Evolutionary conservation across 1,140 invertebrate species (phyloP).

Genomic region (Gyrodactylus salaris): DNA sequence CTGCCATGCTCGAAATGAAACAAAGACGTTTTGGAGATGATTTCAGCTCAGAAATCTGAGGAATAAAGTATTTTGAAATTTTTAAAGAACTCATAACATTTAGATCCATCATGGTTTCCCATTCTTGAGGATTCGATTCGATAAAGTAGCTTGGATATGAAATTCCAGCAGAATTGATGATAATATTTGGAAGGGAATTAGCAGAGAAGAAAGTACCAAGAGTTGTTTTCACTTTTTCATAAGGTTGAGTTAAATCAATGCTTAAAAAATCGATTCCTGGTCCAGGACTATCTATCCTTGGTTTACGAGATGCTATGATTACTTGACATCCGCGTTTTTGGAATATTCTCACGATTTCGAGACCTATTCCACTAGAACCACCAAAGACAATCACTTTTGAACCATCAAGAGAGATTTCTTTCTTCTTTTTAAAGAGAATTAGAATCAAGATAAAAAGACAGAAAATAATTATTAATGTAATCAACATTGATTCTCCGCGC

Average conservation of each 20-base stretch:
- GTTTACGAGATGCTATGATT: background rate
- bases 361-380: background rate
- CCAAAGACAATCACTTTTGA: background rate
- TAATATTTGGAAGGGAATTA: background rate
- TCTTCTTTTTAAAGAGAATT: background rate
- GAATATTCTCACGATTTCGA: background rate
- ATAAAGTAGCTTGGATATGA: background rate
- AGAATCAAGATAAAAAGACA: background rate
- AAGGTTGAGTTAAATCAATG: background rate
- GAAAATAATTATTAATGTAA: background rate
- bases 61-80: background rate
- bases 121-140: background rate
- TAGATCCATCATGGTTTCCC: background rate
- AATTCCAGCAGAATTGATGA: background rate
- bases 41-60: background rate
- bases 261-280: background rate
- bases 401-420: background rate
- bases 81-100: background rate
- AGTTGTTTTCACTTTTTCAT: background rate
- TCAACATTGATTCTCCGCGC: background rate
- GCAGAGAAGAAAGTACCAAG: background rate
- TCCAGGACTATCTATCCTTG: background rate
- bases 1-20: conserved; percentile 54
- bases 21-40: background rate
- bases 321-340: background rate